Evolutionary conservation across 2,888 invertebrate genomes (phyloP), one percentile per base, ranked within the genome.

Genomic region (Tiliacea citrago): DNA sequence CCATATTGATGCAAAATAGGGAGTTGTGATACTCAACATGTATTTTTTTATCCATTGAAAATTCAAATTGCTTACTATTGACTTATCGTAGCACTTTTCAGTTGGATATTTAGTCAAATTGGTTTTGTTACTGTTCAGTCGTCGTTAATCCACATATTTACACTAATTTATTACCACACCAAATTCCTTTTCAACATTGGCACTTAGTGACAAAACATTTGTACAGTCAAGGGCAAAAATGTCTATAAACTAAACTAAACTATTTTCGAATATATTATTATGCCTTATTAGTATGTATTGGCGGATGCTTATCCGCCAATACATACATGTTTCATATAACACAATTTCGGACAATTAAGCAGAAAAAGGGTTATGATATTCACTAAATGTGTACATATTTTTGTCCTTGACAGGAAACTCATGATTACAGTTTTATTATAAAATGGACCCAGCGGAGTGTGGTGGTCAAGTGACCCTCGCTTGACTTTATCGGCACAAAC

Each of bases 381-480:
- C 29, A 29, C 5, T 29, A 18, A 29, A 58, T 29, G 5, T n/a
- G 2, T n/a, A 51, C 16, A 49, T 49, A 18, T 49, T 55, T 18
- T 58, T 78, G 51, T 13, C 69, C 24, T 78, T 60, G 70, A 53
- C 79, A 78, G 51, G 79, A 53, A 75, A 53, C 21, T 24, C 16
- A 29, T 68, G 35, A 75, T 74, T 42, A 49, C 3, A 16, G 24
- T 9, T 49, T 73, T 49, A 49, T 13, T 49, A 29, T n/a, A 29
- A 13, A 77, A 18, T 57, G 65, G 29, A 49, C 10, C 42, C 69
- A 67, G 66, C 57, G 39, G n/a, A 51, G 69, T 76, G 77, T 76
- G 51, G 35, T 29, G 35, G 12, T 13, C 29, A n/a, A 29, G 12
- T 58, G 45, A 21, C 29, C 60, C 39, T 24, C 18, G 47, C 39